Conservation (phyloP, 2,888 invertebrate species). For the Leucozona laternaria region DNA sequence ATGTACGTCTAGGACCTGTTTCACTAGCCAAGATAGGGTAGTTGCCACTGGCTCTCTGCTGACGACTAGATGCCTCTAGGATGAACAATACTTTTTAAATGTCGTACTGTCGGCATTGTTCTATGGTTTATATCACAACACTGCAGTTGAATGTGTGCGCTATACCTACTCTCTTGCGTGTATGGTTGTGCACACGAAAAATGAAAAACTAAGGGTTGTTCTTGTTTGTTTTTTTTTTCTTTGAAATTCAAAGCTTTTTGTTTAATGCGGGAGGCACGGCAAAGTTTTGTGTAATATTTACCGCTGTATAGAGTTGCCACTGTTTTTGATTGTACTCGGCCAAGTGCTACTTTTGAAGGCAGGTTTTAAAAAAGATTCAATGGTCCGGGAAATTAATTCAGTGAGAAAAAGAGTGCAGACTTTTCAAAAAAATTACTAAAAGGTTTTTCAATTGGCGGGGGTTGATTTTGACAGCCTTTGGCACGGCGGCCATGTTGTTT, state of each 20-base stretch:
- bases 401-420: too few species aligned
- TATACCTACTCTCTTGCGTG: background rate
- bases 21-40: constrained; percentile 20
- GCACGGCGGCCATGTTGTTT: too few species aligned
- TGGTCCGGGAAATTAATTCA: too few species aligned
- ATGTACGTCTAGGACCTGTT: constrained; percentile 8
- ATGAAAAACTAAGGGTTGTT: constrained; percentile 6
- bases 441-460: too few species aligned
- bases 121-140: constrained; percentile 44
- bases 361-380: too few species aligned
- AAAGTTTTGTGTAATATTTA: background rate
- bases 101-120: constrained; percentile 43
- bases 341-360: too few species aligned
- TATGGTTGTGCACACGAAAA: constrained; percentile 28
- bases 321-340: too few species aligned
- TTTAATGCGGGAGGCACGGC: constrained; percentile 4
- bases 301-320: background rate
- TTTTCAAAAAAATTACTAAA: too few species aligned
- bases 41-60: constrained; percentile 24
- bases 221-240: background rate
- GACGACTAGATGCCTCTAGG: constrained; percentile 34
- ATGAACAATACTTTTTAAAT: constrained; percentile 57
- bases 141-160: constrained; percentile 8
- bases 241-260: background rate
- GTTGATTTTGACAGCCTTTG: too few species aligned